Evolutionary conservation across 2,888 invertebrate genomes (phyloP), one percentile per base, ranked within the genome.

Genomic region (Ditula angustiorana): DNA sequence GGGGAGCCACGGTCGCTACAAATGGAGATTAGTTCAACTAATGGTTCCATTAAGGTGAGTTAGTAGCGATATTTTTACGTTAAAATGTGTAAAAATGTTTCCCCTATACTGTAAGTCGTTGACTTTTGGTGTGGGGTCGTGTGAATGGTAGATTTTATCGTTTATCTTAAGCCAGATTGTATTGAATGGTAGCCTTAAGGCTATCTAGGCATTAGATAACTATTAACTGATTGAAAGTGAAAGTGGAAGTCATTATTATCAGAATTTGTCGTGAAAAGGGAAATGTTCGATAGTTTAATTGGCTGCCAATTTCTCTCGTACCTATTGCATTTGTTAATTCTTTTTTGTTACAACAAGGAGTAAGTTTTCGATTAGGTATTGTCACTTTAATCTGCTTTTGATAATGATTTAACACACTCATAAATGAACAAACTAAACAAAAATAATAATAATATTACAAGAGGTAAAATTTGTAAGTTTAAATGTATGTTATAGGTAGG

Each of bases 21-120:
- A 87, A 87, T 81, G 81, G 75, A 82, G 77, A 88, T 90, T 88
- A 89, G 87, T 83, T 74, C 73, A 50, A 74, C 84, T 90, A 89
- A 90, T 90, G 89, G 84, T 60, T 63, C 83, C 86, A 84, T 88
- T 90, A 83, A 74, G 67, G 74, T 70, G 66, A 78, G 75, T 83
- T 80, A 78, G 74, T 71, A 67, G 67, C 63, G 69, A 73, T 76
- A 72, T 76, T 76, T 82, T 80, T 75, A 78, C 74, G 68, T 67
- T 64, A 61, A 74, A 71, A 72, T 62, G 71, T 71, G 74, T 73
- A 70, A 72, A 74, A 72, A 71, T 64, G 69, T 69, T 62, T 57
- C 50, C 67, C 30, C 50, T 33, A 46, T 30, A 41, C 44, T 35
- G 23, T 5, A 44, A 52, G 33, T 52, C 30, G 52, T 60, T 64